phyloP scores from a whole-genome alignment of 2,888 invertebrate species.

The Coecobrya sp. region DNA sequence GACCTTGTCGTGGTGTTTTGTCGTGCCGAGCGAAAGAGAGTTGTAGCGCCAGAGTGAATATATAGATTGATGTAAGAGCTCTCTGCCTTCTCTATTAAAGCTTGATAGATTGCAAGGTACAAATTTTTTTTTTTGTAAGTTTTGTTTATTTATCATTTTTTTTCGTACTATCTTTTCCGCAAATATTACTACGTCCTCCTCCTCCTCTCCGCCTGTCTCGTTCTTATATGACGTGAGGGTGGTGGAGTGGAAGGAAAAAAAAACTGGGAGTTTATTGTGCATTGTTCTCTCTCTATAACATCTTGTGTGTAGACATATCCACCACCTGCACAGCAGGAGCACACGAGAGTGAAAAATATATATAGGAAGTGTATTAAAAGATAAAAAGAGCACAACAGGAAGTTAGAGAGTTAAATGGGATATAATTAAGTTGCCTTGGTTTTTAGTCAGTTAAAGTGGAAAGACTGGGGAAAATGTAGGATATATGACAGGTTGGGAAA shows the following conservation, averaged over 20 bases:
- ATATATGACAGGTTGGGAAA: too few relatives aligned
- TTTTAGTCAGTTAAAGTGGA: too few relatives aligned
- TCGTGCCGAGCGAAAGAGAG: too few relatives aligned
- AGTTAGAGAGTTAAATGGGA: too few relatives aligned
- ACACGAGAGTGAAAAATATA: background rate
- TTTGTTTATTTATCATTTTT: background rate
- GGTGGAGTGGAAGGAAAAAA: too few relatives aligned
- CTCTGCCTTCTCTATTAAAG: background rate
- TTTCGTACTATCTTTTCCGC: background rate
- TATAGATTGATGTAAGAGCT: too few relatives aligned
- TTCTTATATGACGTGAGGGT: background rate
- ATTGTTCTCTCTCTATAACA: background rate
- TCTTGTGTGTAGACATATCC: background rate
- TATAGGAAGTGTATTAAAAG: too few relatives aligned
- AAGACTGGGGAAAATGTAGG: too few relatives aligned
- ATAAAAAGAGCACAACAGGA: background rate
- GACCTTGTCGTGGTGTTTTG: too few relatives aligned
- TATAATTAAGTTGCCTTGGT: too few relatives aligned
- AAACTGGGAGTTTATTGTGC: background rate
- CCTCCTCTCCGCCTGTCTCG: background rate
- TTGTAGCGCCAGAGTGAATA: too few relatives aligned
- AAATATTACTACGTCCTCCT: background rate
- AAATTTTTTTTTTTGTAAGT: background rate
- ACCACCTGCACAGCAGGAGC: background rate
- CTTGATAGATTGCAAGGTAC: background rate